Conservation (phyloP, 2,888 invertebrate genomes). For the Anagyrus pseudococci region DNA sequence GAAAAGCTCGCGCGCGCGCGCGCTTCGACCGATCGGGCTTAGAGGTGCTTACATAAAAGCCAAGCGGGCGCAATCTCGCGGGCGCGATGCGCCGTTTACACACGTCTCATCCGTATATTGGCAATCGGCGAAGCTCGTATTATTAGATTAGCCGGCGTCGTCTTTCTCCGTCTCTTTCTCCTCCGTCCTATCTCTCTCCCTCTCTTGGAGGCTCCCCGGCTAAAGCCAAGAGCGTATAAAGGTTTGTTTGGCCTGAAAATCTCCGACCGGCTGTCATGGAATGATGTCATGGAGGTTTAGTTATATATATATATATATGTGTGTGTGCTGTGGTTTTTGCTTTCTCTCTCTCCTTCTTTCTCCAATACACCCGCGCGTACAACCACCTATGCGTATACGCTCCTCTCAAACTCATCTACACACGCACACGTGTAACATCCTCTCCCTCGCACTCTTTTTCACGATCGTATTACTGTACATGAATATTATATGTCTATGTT, state of each 20-base stretch:
- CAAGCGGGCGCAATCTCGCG: too few relatives aligned
- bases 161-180: slow-evolving; percentile 37
- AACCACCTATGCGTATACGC: background rate
- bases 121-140: slow-evolving; percentile 46
- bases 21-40: too few relatives aligned
- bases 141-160: slow-evolving; percentile 51
- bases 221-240: slow-evolving; percentile 14
- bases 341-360: slow-evolving; percentile 1
- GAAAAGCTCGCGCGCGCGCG: slow-evolving; percentile 9
- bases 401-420: too few relatives aligned
- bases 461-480: too few relatives aligned
- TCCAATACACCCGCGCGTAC: background rate
- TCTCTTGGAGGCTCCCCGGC: background rate
- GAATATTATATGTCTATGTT: slow-evolving; percentile 7
- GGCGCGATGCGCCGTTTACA: too few relatives aligned
- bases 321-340: slow-evolving; percentile 12
- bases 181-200: background rate
- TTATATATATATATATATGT: background rate
- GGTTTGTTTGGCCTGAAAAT: slow-evolving; percentile 56
- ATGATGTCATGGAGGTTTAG: slow-evolving; percentile 59
- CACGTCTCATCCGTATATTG: background rate
- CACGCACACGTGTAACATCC: slow-evolving; percentile 7
- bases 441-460: too few relatives aligned
- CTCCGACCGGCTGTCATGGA: slow-evolving; percentile 59
- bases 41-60: background rate